Evolutionary conservation across 2,797 vertebrate species (phyloP).

Genomic region (Helarctos malayanus): DNA sequence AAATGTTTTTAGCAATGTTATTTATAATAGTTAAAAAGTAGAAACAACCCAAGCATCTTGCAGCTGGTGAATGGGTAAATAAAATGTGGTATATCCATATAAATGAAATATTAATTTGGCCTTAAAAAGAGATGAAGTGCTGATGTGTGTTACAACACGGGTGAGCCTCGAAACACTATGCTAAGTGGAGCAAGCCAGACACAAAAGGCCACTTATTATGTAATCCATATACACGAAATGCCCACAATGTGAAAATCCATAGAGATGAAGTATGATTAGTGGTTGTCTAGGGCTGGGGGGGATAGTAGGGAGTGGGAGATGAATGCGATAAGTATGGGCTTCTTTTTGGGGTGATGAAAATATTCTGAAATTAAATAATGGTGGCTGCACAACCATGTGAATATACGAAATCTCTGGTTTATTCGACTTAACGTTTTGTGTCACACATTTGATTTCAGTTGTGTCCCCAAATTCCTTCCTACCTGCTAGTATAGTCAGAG

Average conservation of each 20-base stretch:
- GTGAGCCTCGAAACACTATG: background rate
- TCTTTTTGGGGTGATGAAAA: background rate
- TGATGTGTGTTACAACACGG: background rate
- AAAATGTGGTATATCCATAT: background rate
- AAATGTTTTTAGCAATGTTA: conserved; percentile 25
- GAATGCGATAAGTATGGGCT: background rate
- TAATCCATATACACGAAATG: background rate
- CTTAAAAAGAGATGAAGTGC: background rate
- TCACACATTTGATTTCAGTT: background rate
- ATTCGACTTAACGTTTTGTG: background rate
- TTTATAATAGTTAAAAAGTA: background rate
- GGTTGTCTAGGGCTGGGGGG: background rate
- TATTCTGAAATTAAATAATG: conserved; percentile 20
- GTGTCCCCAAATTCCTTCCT: conserved; percentile 9
- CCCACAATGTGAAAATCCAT: background rate
- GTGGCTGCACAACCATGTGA: background rate
- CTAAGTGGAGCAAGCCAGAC: background rate
- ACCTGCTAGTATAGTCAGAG: background rate
- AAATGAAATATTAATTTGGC: background rate
- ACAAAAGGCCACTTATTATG: background rate
- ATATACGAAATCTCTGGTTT: background rate
- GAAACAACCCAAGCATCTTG: background rate
- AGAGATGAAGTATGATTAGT: background rate
- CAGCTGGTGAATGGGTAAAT: background rate
- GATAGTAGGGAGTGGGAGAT: background rate